Evolutionary conservation across 2,888 invertebrate species (phyloP).

Genomic region (Apotomis betuletana): DNA sequence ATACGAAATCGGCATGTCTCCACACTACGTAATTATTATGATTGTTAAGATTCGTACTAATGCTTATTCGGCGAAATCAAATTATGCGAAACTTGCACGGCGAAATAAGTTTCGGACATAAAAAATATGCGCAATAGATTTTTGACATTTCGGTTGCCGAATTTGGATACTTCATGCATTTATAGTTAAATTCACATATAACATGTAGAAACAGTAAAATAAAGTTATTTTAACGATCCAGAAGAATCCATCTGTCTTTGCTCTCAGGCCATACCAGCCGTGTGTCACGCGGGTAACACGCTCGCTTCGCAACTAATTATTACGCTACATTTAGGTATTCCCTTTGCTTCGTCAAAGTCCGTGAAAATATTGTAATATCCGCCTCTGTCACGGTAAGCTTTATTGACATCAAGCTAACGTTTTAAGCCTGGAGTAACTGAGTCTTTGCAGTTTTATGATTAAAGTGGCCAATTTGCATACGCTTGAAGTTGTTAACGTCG

Average conservation of each 20-base stretch:
- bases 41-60: too few species aligned
- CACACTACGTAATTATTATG: too few species aligned
- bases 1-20: too few species aligned
- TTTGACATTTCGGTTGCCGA: too few species aligned
- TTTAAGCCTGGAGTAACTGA: conserved; percentile 19
- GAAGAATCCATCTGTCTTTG: neutral
- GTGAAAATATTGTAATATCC: conserved; percentile 65
- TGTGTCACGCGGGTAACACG: conserved; percentile 53
- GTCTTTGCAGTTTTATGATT: conserved; percentile 12
- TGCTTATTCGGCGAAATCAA: too few species aligned
- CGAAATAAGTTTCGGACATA: too few species aligned
- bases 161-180: too few species aligned
- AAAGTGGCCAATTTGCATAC: neutral
- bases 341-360: conserved; percentile 70
- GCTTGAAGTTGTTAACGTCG: neutral
- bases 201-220: too few species aligned
- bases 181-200: too few species aligned
- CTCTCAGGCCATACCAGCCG: conserved; percentile 18
- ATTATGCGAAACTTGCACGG: too few species aligned
- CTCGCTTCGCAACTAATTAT: conserved; percentile 74
- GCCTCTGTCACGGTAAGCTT: conserved; percentile 38
- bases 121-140: too few species aligned
- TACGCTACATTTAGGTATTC: conserved; percentile 77
- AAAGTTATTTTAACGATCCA: too few species aligned
- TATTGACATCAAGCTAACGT: conserved; percentile 34